Base-by-base conservation (phyloP, 35 echinoderm and acorn worm species). In the Diadema setosum region DNA sequence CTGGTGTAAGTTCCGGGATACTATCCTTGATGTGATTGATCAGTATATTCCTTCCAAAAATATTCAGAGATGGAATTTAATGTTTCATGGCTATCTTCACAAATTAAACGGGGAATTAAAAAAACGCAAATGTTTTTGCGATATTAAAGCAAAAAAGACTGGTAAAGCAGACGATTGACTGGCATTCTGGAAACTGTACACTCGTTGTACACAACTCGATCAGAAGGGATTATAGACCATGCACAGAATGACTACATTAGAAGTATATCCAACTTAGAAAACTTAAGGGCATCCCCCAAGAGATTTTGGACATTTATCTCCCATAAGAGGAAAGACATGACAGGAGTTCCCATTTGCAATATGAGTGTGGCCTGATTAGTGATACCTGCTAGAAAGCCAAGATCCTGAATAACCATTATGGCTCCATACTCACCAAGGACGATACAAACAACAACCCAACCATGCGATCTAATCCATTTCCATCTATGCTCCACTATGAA, bases 51-150 rank as follows among this genome's bases (percentile, higher is more conserved):
- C 85, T 3, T 3, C 30, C 4, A 78, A 87, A n/a, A 39, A 30
- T 21, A 14, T 21, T 86, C 5, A 80, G 65, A 25, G 75, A 42
- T 4, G 75, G 85, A 69, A 30, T 75, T 2, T 15, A n/a, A 87
- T 56, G 45, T 74, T 2, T 69, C 85, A 48, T 87, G 85, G 85
- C 74, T 75, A 42, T 75, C 75, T 50, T 7, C 64, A 5, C 21
- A 14, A 46, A 87, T 78, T 32, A 87, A 87, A 78, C 45, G 70
- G 67, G 26, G 41, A 39, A 75, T 87, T 30, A 76, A 52, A n/a
- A 42, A 87, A 78, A 56, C 75, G 50, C n/a, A 87, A 87, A 50
- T 21, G 70, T 9, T 49, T 87, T 8, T 87, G 39, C 39, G n/a
- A n/a, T n/a, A 87, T 75, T 4, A 78, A 87, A 58, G 85, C 85